These are phyloP conservation scores for Hedychridium roseum DNA, from an alignment of 2,888 invertebrate species.

Conservation along the genomic window DNA sequence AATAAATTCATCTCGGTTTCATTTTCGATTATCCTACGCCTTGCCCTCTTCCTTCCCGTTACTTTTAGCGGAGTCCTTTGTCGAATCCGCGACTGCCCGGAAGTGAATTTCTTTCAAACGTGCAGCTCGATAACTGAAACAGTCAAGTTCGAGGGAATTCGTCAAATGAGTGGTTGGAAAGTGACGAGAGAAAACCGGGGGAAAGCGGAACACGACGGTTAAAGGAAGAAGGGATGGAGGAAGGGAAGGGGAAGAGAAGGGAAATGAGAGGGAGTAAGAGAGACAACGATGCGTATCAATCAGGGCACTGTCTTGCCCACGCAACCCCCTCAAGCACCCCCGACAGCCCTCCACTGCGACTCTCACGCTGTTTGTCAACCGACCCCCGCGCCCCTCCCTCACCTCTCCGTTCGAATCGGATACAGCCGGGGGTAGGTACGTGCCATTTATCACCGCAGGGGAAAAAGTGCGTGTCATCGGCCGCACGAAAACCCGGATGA, in stretches of 20 bases:
- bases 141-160: too few species aligned
- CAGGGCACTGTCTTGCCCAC: conserved; percentile 52
- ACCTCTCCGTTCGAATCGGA: conserved; percentile 35
- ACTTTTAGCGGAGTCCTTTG: too few species aligned
- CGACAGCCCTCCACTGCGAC: conserved; percentile 36
- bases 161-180: too few species aligned
- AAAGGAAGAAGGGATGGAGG: too few species aligned
- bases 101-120: too few species aligned
- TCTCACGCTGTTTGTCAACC: conserved; percentile 51
- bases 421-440: conserved; percentile 42
- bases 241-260: conserved; percentile 19
- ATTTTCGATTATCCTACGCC: conserved; percentile 47
- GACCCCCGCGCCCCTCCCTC: conserved; percentile 24
- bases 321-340: conserved; percentile 30
- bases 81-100: too few species aligned
- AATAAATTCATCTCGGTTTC: conserved; percentile 63
- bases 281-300: conserved; percentile 45
- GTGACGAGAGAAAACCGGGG: too few species aligned
- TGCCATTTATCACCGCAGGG: conserved; percentile 61
- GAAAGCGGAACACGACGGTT: not conserved
- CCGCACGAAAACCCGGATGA: conserved; percentile 57
- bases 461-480: conserved; percentile 61
- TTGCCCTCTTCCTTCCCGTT: not conserved
- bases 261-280: conserved; percentile 3
- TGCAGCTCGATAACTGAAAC: too few species aligned